Evolutionary conservation across 2,797 vertebrate species (phyloP), one percentile per base, ranked within the genome.

Genomic region (Thunnus albacares): DNA sequence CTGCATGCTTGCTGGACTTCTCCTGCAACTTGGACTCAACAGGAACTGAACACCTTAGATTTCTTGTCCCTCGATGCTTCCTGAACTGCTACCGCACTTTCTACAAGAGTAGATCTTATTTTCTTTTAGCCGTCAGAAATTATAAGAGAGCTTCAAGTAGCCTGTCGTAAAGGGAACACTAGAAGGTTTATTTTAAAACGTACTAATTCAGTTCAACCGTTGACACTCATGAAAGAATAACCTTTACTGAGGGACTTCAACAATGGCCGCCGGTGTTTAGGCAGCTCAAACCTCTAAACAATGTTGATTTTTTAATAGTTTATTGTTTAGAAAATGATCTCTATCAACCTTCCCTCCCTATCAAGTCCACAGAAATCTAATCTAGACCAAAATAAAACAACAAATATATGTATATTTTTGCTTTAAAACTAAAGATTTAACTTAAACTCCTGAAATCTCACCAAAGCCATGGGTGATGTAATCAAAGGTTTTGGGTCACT

Each of bases 1-100:
- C 80, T 71, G 89, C 88, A 86, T 85, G 84, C 73, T 79, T 51
- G 61, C 58, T 68, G 78, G 72, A 72, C 79, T 56, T 73, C 24
- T 77, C 52, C 75, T 62, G 58, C 55, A 18, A 49, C 71, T 61
- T 76, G 83, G 75, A 83, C 75, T 30, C 3, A 60, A 56, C 24
- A 47, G 64, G 53, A 87, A 72, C 41, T 41, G n/a, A 75, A 74
- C 52, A 47, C 24, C 45, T 20, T n/a, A 17, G 53, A 60, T 70
- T 63, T 57, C 10, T 22, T 35, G 22, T 28, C 56, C 52, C n/a
- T 43, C 30, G 10, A 26, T 51, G 35, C 51, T 49, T 20, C 43
- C 65, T 75, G 59, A 81, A 47, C 55, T 67, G 28, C 15, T 75
- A 57, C 49, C 64, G 43, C 18, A 63, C 26, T 22, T 26, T 51